These are phyloP conservation scores for Lutraria lutraria DNA, from an alignment of 2,888 invertebrate genomes.

Conservation along the genomic window DNA sequence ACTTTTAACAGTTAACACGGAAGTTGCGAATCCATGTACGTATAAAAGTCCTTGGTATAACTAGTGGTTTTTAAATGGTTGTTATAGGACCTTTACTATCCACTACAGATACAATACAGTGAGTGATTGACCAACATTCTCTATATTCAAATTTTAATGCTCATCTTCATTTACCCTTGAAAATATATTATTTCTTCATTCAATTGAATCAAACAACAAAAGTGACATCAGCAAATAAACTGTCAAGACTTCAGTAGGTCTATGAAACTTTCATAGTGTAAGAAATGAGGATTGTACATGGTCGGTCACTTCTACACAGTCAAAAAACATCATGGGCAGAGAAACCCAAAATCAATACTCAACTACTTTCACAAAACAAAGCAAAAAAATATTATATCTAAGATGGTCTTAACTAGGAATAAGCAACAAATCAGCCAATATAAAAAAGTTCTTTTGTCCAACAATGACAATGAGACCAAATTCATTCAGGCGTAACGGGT, in stretches of 20 bases:
- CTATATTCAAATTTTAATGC: too few species aligned
- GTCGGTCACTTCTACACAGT: neutral
- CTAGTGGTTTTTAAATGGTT: too few species aligned
- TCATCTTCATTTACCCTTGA: too few species aligned
- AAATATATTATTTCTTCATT: too few species aligned
- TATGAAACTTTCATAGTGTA: neutral
- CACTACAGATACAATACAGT: too few species aligned
- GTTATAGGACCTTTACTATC: too few species aligned
- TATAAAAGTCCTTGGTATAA: too few species aligned
- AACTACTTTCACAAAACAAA: neutral
- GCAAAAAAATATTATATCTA: neutral
- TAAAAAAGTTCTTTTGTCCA: constrained; percentile 10
- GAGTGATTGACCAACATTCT: too few species aligned
- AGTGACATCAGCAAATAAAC: neutral
- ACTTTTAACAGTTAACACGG: too few species aligned
- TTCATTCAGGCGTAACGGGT: constrained; percentile 59
- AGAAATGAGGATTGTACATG: neutral
- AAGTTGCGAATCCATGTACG: too few species aligned
- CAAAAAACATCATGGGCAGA: neutral
- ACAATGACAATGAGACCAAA: constrained; percentile 20
- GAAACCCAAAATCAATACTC: constrained; percentile 21
- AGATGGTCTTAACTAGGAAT: neutral
- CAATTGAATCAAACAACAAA: neutral
- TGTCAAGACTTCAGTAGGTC: neutral
- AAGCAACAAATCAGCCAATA: neutral